These are phyloP conservation scores for Bucco capensis DNA, from an alignment of 2,113 vertebrate genomes.

Conservation along the genomic window DNA sequence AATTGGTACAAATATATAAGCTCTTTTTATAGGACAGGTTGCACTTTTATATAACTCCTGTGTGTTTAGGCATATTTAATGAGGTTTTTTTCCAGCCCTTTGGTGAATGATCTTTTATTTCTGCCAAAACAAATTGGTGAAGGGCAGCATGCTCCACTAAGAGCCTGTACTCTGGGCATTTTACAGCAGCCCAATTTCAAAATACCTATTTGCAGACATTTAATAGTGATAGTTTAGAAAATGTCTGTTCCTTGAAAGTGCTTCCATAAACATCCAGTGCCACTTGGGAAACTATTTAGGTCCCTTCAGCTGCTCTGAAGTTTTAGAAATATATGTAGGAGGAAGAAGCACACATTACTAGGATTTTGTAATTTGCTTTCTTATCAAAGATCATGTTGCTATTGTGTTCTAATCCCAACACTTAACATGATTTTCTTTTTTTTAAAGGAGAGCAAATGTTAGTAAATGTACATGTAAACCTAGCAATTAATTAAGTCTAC, in stretches of 20 bases:
- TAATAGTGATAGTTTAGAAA: neutral
- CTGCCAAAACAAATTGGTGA: neutral
- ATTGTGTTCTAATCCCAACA: neutral
- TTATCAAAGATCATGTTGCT: neutral
- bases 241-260: neutral
- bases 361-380: neutral
- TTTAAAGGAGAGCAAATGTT: neutral
- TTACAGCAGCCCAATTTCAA: neutral
- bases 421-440: neutral
- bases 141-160: neutral
- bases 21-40: neutral
- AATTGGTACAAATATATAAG: neutral
- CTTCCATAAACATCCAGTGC: neutral
- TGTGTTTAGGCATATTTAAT: neutral
- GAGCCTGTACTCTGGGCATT: neutral
- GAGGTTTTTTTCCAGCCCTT: neutral
- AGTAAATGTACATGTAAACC: neutral
- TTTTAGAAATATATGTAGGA: neutral
- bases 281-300: neutral
- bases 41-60: neutral
- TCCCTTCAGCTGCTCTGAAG: neutral
- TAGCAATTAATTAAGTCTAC: conserved; percentile 22
- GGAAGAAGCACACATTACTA: neutral
- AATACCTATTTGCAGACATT: neutral
- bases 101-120: neutral